Evolutionary conservation across 2,888 invertebrate genomes (phyloP).

Genomic region (Hoplodrina ambigua): DNA sequence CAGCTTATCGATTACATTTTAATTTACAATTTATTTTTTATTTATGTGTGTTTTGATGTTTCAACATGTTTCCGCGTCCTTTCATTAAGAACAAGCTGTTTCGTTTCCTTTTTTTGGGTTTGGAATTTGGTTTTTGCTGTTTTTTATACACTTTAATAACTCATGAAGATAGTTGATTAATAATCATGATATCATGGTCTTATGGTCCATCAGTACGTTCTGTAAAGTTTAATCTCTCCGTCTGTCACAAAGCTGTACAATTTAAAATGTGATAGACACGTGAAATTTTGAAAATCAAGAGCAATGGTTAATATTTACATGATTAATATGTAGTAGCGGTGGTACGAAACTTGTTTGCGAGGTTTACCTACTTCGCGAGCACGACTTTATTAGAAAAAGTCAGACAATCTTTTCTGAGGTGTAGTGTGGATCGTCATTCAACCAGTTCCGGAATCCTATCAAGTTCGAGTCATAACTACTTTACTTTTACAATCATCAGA

Average conservation of each 20-base stretch:
- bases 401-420: no score
- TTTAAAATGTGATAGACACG: no score
- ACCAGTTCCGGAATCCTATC: no score
- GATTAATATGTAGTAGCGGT: no score
- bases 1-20: slow-evolving; percentile 49
- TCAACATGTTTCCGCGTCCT: slow-evolving; percentile 25
- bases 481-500: not conserved
- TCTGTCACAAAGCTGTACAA: no score
- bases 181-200: not conserved
- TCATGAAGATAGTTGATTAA: not conserved
- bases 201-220: not conserved
- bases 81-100: not conserved
- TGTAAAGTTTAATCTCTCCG: no score
- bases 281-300: no score
- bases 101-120: not conserved
- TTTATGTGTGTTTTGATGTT: slow-evolving; percentile 21
- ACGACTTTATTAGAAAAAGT: no score
- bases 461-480: not conserved
- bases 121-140: not conserved
- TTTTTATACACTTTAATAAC: not conserved
- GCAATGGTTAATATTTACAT: no score
- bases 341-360: no score
- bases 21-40: slow-evolving; percentile 38
- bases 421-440: no score
- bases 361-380: no score